phyloP scores from a whole-genome alignment of 2,113 vertebrate species.

The Sporophila hypoxantha region DNA sequence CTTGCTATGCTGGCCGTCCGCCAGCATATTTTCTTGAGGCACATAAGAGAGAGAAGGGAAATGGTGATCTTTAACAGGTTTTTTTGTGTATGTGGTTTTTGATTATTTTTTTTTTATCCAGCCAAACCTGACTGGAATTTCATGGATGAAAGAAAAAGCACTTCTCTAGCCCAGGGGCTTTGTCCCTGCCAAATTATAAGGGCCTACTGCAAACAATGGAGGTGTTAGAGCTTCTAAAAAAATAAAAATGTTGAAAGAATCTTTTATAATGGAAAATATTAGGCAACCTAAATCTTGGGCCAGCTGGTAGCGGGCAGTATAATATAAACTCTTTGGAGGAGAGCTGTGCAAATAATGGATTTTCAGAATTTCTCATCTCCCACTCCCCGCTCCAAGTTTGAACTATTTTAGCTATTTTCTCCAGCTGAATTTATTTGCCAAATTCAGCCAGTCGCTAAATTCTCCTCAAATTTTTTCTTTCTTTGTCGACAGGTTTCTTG shows the following conservation, averaged over 20 bases:
- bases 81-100: neutral
- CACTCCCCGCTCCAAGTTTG: neutral
- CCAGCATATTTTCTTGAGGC: constrained; percentile 49
- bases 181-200: constrained; percentile 55
- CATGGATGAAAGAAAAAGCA: constrained; percentile 58
- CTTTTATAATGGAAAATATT: constrained; percentile 59
- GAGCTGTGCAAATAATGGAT: constrained; percentile 36
- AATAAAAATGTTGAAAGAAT: constrained; percentile 50
- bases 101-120: neutral
- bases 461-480: constrained; percentile 3
- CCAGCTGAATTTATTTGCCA: constrained; percentile 9
- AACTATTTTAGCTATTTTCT: constrained; percentile 51
- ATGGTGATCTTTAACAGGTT: constrained; percentile 26
- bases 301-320: constrained; percentile 47
- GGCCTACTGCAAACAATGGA: constrained; percentile 49
- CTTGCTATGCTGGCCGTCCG: neutral
- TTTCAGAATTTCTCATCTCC: constrained; percentile 26
- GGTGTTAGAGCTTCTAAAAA: constrained; percentile 58
- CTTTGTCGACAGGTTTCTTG: neutral
- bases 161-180: constrained; percentile 48
- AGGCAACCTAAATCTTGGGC: neutral
- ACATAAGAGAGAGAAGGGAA: constrained; percentile 47
- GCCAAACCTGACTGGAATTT: constrained; percentile 61
- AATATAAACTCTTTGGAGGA: constrained; percentile 20
- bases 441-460: neutral